Conservation (phyloP, 2,113 vertebrate species). For the Carollia perspicillata region DNA sequence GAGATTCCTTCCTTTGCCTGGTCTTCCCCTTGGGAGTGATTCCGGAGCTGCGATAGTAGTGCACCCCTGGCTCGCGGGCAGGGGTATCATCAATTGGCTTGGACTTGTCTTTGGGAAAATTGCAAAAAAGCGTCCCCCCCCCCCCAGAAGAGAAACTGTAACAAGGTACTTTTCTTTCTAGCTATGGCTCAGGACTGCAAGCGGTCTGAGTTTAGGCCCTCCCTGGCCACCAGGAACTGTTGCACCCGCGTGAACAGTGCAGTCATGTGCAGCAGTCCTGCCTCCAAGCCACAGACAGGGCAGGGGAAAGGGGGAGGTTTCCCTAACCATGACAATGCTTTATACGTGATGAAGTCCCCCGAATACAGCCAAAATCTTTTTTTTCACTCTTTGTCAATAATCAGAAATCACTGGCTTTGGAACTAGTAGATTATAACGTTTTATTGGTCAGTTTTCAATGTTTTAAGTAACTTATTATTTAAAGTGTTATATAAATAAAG, state of each 20-base stretch:
- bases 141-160: neutral
- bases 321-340: neutral
- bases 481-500: neutral
- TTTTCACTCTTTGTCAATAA: neutral
- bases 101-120: neutral
- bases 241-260: neutral
- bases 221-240: neutral
- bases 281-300: neutral
- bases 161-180: neutral
- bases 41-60: rapidly evolving
- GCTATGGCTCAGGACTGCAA: neutral
- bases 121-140: neutral
- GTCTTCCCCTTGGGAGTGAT: neutral
- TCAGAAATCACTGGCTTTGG: neutral
- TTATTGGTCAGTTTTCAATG: neutral
- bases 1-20: neutral
- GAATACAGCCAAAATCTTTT: neutral
- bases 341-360: neutral
- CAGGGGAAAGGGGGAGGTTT: neutral
- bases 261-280: too few species aligned
- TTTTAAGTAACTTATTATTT: neutral
- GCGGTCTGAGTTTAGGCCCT: neutral
- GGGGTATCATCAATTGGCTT: neutral
- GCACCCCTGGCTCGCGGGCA: neutral
- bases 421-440: neutral